Base-by-base conservation (phyloP, 2,888 invertebrate species). In the Eupithecia pulchellata region DNA sequence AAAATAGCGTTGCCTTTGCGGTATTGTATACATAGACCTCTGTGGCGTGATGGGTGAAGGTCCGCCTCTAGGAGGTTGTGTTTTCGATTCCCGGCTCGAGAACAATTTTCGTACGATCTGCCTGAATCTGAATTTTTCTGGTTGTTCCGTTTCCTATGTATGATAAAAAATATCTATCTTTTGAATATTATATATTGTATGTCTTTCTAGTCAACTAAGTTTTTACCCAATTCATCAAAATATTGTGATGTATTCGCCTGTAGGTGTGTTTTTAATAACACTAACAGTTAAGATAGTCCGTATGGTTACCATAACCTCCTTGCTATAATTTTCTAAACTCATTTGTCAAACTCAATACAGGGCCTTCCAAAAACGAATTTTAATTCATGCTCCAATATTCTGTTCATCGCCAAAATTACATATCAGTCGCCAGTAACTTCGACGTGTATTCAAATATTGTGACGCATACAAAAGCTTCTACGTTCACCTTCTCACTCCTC, bases 401-500 rank as follows among this genome's bases (percentile, higher is more conserved):
- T 34, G 52, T 47, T 75, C 58, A 71, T 73, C 66, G 57, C 52
- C 47, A 25, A 73, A 72, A 81, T 84, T 81, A 82, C 76, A 69
- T 69, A 79, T 81, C 78, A 78, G 78, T 61, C 79, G 71, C 75
- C 75, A 78, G 75, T 81, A 82, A 82, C 78, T 81, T 81, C 70
- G 79, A 71, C 67, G 66, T 75, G 72, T 81, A 82, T 83, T 77
- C 82, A 81, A 84, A 87, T 84, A 86, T 87, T 82, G 84, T 86
- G 84, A 85, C 81, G 84, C 82, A 84, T 84, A 87, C 82, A 89
- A 86, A 86, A 81, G 82, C 78, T 86, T 89, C 91, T 90, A 84
- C 78, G 82, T 88, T 86, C 88, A 89, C 89, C 90, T 90, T 89
- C 91, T 88, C 90, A 89, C 89, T 92, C 89, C 92, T 93, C 93